Conservation (phyloP, 1,140 invertebrate species). For the Papilio polytes region DNA sequence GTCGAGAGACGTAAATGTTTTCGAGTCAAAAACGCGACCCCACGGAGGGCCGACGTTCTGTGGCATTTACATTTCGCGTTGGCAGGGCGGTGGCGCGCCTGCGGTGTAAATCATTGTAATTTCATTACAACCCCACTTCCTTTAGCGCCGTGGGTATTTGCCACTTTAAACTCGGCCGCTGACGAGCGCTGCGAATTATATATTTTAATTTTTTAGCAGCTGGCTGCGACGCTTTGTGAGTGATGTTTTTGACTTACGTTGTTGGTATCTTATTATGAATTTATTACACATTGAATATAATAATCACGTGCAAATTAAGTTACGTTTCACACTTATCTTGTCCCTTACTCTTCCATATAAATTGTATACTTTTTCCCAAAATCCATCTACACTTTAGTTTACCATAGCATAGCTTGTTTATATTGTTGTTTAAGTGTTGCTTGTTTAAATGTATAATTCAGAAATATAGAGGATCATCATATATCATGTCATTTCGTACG, state of each 20-base stretch:
- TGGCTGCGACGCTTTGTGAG: constrained; percentile 12
- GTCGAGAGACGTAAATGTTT: neutral
- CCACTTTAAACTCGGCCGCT: constrained; percentile 42
- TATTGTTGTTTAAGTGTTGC: too few species aligned
- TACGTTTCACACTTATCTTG: neutral
- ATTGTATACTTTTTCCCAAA: neutral
- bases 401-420: neutral
- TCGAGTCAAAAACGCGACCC: constrained; percentile 48
- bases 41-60: constrained; percentile 42
- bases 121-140: constrained; percentile 59
- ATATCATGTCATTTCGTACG: neutral
- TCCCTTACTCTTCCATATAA: neutral
- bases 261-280: neutral
- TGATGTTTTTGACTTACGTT: neutral
- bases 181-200: constrained; percentile 34
- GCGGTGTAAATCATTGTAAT: constrained; percentile 69
- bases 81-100: constrained; percentile 41
- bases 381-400: neutral
- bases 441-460: neutral
- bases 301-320: neutral
- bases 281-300: neutral
- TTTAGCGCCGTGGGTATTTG: constrained; percentile 49
- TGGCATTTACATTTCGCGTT: constrained; percentile 60
- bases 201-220: constrained; percentile 39
- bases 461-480: neutral